Percentiles rank a stretch among this genome's conserved stretches.
phyloP scores from a whole-genome alignment of 2,113 vertebrate genomes.

The Synodontis membranacea region DNA sequence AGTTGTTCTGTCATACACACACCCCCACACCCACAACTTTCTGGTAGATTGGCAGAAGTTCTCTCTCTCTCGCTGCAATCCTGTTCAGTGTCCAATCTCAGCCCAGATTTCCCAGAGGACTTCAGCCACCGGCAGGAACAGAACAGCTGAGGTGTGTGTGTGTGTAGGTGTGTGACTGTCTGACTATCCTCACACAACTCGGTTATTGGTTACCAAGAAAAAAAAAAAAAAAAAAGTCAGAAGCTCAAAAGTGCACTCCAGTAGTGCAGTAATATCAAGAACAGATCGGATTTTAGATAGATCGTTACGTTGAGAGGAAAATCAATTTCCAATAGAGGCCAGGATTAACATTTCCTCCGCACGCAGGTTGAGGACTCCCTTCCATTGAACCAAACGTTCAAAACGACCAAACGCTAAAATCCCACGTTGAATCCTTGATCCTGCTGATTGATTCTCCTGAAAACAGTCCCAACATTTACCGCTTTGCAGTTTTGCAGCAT shows the following conservation, averaged over 20 bases:
- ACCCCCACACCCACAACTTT: constrained; percentile 18
- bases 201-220: background rate
- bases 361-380: too few species aligned
- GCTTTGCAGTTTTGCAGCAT: too few species aligned
- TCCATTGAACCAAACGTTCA: background rate
- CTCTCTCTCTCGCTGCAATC: background rate
- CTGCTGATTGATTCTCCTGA: background rate
- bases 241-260: background rate
- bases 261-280: background rate
- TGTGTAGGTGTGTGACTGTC: background rate
- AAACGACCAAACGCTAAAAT: background rate
- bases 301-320: background rate
- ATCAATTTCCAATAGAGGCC: background rate
- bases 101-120: constrained; percentile 25
- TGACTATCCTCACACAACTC: background rate
- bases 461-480: background rate
- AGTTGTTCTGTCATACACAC: background rate
- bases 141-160: background rate
- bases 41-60: background rate
- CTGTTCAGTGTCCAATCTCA: constrained; percentile 21
- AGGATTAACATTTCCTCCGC: background rate
- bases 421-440: background rate
- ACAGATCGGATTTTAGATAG: background rate
- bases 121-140: background rate
- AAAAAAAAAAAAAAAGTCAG: background rate